These are phyloP conservation scores for Augochlora pura DNA, from an alignment of 1,140 invertebrate species.

Conservation along the genomic window DNA sequence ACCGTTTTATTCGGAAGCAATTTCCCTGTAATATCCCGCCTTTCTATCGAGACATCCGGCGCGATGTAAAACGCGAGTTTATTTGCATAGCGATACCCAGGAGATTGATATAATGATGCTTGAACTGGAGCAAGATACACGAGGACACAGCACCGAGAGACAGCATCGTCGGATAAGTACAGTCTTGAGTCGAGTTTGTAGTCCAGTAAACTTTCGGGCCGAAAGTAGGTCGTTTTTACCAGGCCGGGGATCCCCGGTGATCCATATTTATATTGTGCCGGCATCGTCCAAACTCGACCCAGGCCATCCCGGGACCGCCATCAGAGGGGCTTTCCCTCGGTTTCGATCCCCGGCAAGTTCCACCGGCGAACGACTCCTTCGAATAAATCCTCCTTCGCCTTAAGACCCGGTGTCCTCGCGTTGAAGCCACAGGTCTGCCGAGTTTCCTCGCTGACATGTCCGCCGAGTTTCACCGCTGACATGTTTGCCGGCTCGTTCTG, in stretches of 20 bases:
- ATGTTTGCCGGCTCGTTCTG: background rate
- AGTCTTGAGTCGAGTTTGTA: background rate
- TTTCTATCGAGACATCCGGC: too few species aligned
- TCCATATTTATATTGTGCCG: constrained; percentile 11
- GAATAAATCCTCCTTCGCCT: constrained; percentile 12
- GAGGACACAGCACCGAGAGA: too few species aligned
- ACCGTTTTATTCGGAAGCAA: too few species aligned
- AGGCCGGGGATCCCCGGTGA: background rate
- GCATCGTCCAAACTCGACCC: background rate
- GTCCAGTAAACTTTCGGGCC: background rate
- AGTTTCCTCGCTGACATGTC: background rate
- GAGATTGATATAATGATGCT: too few species aligned
- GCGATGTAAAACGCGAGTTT: too few species aligned
- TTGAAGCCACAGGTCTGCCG: background rate
- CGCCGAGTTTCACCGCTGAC: background rate
- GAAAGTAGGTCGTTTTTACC: constrained; percentile 24
- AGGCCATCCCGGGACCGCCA: background rate
- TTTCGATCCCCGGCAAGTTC: background rate
- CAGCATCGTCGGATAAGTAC: background rate
- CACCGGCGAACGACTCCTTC: background rate
- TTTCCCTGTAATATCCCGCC: too few species aligned
- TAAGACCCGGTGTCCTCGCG: background rate
- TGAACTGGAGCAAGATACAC: too few species aligned
- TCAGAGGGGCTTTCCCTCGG: background rate
- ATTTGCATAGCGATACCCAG: too few species aligned